phyloP scores from a whole-genome alignment of 1,140 invertebrate genomes.

The Diachasmimorpha longicaudata region DNA sequence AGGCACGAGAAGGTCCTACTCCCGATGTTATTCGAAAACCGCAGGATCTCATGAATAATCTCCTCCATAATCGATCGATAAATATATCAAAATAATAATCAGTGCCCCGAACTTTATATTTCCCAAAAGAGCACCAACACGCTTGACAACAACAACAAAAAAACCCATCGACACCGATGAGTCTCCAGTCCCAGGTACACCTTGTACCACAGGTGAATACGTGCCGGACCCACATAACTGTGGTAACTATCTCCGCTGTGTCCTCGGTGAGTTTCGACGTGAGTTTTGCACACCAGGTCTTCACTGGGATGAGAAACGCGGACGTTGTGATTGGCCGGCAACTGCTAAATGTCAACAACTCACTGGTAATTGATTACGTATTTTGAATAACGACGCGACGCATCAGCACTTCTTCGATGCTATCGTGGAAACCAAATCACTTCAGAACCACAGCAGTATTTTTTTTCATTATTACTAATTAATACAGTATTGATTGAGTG shows the following conservation, averaged over 20 bases:
- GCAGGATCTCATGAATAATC: no score
- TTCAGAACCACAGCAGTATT: no score
- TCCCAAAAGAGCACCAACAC: conserved; percentile 20
- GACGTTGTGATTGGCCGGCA: conserved; percentile 81
- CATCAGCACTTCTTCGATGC: no score
- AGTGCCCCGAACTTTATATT: neutral
- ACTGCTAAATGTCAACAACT: conserved; percentile 70
- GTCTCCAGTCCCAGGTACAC: conserved; percentile 35
- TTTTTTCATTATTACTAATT: neutral
- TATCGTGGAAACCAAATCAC: no score
- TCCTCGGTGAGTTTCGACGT: conserved; percentile 70
- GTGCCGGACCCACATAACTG: conserved; percentile 73
- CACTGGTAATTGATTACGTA: conserved; percentile 10
- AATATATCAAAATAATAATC: no score
- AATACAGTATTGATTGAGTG: neutral
- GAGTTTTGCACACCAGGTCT: conserved; percentile 78
- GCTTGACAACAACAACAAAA: conserved; percentile 38
- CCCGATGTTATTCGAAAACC: no score
- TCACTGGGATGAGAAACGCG: conserved; percentile 75
- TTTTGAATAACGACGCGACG: neutral
- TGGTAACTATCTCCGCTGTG: conserved; percentile 77
- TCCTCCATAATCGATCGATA: no score
- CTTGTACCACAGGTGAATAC: conserved; percentile 72
- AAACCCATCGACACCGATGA: conserved; percentile 24
- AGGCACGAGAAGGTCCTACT: no score